phyloP scores from a whole-genome alignment of 1,140 invertebrate species.

The Apis mellifera region DNA sequence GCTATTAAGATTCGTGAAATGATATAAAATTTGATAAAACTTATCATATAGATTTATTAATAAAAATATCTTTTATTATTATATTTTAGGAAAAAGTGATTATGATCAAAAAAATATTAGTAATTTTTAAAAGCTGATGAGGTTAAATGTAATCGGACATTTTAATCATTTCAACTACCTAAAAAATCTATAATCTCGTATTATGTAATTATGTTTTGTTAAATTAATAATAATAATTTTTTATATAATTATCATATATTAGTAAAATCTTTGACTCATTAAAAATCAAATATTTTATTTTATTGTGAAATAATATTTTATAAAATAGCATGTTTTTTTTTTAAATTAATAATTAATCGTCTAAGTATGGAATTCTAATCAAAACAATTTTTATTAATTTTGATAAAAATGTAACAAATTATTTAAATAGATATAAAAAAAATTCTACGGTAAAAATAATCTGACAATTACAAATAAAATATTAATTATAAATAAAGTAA shows the following conservation, averaged over 20 bases:
- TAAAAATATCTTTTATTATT: neutral
- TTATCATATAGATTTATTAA: neutral
- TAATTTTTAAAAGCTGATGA: constrained; percentile 30
- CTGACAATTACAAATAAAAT: neutral
- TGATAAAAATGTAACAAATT: neutral
- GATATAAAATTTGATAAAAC: neutral
- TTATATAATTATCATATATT: neutral
- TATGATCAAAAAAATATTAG: neutral
- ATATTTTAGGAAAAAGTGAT: neutral
- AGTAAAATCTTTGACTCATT: neutral
- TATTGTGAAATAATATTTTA: neutral
- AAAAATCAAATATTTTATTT: constrained; percentile 7
- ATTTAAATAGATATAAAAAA: neutral
- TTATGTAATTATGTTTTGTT: constrained; percentile 22
- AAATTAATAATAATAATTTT: neutral
- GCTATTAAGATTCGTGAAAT: neutral
- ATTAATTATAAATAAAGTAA: neutral
- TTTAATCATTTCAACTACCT: constrained; percentile 40
- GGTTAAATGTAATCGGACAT: constrained; percentile 62
- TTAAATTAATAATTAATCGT: neutral
- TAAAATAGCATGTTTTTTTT: neutral
- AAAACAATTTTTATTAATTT: no score
- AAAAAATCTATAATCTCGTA: neutral
- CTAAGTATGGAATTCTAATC: neutral
- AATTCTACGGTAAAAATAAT: neutral